Base-by-base conservation (phyloP, 2,113 vertebrate genomes). In the Tychaedon coryphoeus region DNA sequence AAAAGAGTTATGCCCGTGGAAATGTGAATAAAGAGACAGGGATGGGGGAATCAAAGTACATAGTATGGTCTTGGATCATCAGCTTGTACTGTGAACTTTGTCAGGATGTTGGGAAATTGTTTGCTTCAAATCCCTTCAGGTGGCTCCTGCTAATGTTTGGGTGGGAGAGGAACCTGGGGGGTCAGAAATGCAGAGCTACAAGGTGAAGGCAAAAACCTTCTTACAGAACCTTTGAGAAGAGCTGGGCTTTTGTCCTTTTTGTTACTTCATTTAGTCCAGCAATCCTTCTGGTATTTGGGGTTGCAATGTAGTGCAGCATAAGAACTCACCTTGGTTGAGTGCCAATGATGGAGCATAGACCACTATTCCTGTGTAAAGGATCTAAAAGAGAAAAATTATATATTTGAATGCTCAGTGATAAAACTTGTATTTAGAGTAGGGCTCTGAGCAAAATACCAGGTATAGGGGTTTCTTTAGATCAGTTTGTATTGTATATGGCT, bases 301-400 rank as follows among this genome's bases (percentile, higher is more conserved):
- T 57, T 62, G 50, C 47, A 20, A 4, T 13, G 19, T 40, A 34
- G n/a, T 31, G 69, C 23, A 2, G 36, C 13, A 19, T 19, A 45
- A 31, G 83, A 58, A 82, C 97, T 97, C 96, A 99, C 99, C 99
- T 98, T 99, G 99, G 91, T 99, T 99, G 58, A 99, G 98, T 8
- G 99, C 99, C 83, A 99, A 69, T 15, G 98, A 98, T 16, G 98
- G 98, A n/a, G 98, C 98, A 36, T 98, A 99, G 24, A 99, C 98
- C 66, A 98, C 98, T 71, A 98, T 97, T 78, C 98, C 98, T 6
- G 98, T 98, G 90, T 99, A 99, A 42, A 99, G 97, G 79, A 98
- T 97, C 98, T 98, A 95, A 78, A 88, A 40, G 60, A 78, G 57
- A 81, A 79, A 94, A 62, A 42, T 11, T 0, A 36, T 9, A 3